These are phyloP conservation scores for Drosophila paulistorum DNA, from an alignment of 1,140 invertebrate species.

Conservation along the genomic window DNA sequence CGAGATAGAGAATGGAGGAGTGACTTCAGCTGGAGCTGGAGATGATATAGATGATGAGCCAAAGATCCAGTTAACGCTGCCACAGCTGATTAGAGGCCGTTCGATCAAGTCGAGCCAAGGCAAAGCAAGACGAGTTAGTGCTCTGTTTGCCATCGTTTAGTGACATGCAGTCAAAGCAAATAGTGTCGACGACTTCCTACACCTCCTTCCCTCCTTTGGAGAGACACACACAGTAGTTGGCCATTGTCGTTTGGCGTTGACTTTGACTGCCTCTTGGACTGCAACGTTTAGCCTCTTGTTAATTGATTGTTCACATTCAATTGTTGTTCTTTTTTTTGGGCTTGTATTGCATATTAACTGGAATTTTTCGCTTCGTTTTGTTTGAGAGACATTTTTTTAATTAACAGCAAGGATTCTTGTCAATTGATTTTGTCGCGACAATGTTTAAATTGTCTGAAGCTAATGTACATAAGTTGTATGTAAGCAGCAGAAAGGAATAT, in stretches of 20 bases:
- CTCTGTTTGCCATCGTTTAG: slow-evolving; percentile 76
- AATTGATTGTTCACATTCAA: slow-evolving; percentile 67
- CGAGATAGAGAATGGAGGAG: slow-evolving; percentile 26
- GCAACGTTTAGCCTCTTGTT: slow-evolving; percentile 57
- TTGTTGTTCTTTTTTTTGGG: slow-evolving; percentile 43
- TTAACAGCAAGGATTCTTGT: slow-evolving; percentile 70
- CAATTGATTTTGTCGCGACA: slow-evolving; percentile 78
- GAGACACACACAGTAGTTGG: slow-evolving; percentile 67
- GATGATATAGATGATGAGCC: slow-evolving; percentile 28
- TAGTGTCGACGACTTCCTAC: slow-evolving; percentile 12
- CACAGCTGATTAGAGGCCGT: slow-evolving; percentile 71
- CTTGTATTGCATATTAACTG: slow-evolving; percentile 49
- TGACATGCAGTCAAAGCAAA: slow-evolving; percentile 70
- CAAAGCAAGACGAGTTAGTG: slow-evolving; percentile 47
- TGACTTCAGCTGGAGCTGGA: slow-evolving; percentile 11
- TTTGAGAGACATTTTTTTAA: slow-evolving; percentile 55
- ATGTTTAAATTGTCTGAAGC: slow-evolving; percentile 58
- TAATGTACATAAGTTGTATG: not conserved
- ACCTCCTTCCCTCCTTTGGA: not conserved
- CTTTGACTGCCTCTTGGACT: slow-evolving; percentile 28
- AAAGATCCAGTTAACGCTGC: slow-evolving; percentile 70
- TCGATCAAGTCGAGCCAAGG: slow-evolving; percentile 30
- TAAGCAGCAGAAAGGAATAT: not conserved
- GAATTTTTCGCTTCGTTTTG: slow-evolving; percentile 69
- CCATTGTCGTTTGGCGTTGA: slow-evolving; percentile 62